Base-by-base conservation (phyloP, 2,888 invertebrate species). In the Boloria selene region DNA sequence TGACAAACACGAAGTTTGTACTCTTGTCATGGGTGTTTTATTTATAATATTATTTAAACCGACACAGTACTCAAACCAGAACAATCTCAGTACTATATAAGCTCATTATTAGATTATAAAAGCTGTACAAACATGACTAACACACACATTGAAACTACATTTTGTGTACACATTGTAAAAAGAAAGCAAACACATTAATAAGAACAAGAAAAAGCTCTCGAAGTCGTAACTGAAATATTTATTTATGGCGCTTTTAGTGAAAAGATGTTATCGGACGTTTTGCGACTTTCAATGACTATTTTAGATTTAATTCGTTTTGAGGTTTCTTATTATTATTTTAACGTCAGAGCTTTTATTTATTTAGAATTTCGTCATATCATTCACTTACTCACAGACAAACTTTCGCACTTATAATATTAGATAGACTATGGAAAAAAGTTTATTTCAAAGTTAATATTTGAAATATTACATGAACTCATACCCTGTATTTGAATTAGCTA, bases 201-300 rank as follows among this genome's bases (percentile, higher is more conserved):
- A 67, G 67, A 63, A 73, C 72, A 71, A 64, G 71, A 59, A 67
- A 73, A 71, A 61, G 69, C 72, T 69, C 65, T 71, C 54, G 59
- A 65, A 61, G 61, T 66, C 70, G 64, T 65, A 63, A 70, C 67
- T 69, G 69, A 69, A 70, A 71, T 70, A 72, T 70, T 68, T 70
- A 72, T 70, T 69, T 71, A 69, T 72, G 72, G 73, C 68, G 70
- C 70, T 70, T 69, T 72, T 73, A 70, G 66, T 56, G 71, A 47
- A 49, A 50, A 59, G 38, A 59, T 59, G 50, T 59, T 59, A 50
- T 6, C 16, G 50, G 49, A 50, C 18, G 59, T 59, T 49, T 49
- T 38, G 14, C 14, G 31, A 13, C 50, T 49, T 49, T 47, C 26
- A 14, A 38, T 31, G 38, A 17, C 14, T 17, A 5, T 49, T 52